Evolutionary conservation across 2,113 vertebrate species (phyloP).

Genomic region (Lycocorax pyrrhopterus): DNA sequence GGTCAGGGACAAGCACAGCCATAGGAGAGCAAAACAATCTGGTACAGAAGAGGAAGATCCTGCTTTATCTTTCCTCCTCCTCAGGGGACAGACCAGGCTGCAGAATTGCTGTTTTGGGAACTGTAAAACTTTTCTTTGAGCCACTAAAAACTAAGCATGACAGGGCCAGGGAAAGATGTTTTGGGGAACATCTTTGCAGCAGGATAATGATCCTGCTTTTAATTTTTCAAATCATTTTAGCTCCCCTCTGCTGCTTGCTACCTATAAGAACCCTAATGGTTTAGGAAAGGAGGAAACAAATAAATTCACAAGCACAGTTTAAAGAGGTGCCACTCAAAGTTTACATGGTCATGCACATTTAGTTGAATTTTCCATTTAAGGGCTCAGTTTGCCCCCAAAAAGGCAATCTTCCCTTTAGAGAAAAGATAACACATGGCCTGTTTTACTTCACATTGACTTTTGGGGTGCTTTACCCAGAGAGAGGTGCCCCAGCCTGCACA

Average conservation of each 20-base stretch:
- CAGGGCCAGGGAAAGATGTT: background rate
- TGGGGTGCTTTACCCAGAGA: background rate
- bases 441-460: background rate
- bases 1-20: slow-evolving; percentile 40
- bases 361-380: background rate
- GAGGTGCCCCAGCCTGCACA: background rate
- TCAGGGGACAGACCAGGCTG: rapidly evolving
- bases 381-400: background rate
- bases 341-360: background rate
- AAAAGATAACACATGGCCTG: background rate
- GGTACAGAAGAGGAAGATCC: background rate
- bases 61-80: background rate
- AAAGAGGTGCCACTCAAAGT: background rate
- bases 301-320: background rate
- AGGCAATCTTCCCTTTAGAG: background rate
- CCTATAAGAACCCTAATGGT: background rate
- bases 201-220: background rate
- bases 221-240: background rate
- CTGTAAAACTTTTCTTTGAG: background rate
- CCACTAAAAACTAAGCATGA: background rate
- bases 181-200: background rate
- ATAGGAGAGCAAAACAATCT: slow-evolving; percentile 5
- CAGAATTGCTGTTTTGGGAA: background rate
- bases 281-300: background rate
- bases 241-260: background rate